These are phyloP conservation scores for Drosophila insularis DNA, from an alignment of 1,140 invertebrate species.

Conservation along the genomic window DNA sequence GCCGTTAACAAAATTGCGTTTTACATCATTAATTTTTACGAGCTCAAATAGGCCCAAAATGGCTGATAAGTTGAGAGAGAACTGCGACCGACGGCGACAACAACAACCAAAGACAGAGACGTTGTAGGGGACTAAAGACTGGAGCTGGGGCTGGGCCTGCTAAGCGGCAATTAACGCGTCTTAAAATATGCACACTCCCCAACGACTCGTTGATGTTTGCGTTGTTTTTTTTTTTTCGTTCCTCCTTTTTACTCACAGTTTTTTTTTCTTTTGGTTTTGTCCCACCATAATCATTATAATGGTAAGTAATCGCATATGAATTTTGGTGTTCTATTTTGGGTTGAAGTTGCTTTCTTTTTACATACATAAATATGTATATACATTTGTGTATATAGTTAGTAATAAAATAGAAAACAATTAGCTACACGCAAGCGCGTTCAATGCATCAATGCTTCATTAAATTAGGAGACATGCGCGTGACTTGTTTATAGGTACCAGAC, in stretches of 20 bases:
- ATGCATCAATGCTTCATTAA: conserved; percentile 70
- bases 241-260: too few relatives aligned
- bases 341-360: conserved; percentile 35
- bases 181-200: conserved; percentile 38
- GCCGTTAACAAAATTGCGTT: conserved; percentile 79
- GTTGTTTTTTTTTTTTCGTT: not conserved
- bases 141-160: conserved; percentile 29
- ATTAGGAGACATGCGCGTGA: conserved; percentile 52
- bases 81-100: conserved; percentile 21
- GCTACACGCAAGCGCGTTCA: conserved; percentile 58
- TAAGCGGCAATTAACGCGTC: conserved; percentile 74
- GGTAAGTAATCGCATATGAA: conserved; percentile 53
- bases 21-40: conserved; percentile 81
- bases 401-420: conserved; percentile 76
- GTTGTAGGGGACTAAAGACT: not conserved
- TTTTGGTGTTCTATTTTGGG: conserved; percentile 24
- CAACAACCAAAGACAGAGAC: not conserved
- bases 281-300: conserved; percentile 46
- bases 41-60: conserved; percentile 75
- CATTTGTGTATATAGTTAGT: conserved; percentile 29
- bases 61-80: conserved; percentile 64
- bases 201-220: not conserved
- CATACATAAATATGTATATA: not conserved
- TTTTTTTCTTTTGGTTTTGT: conserved; percentile 35
- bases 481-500: conserved; percentile 25